Conservation (phyloP, 1,140 invertebrate species). For the Psilanteris sp. region DNA sequence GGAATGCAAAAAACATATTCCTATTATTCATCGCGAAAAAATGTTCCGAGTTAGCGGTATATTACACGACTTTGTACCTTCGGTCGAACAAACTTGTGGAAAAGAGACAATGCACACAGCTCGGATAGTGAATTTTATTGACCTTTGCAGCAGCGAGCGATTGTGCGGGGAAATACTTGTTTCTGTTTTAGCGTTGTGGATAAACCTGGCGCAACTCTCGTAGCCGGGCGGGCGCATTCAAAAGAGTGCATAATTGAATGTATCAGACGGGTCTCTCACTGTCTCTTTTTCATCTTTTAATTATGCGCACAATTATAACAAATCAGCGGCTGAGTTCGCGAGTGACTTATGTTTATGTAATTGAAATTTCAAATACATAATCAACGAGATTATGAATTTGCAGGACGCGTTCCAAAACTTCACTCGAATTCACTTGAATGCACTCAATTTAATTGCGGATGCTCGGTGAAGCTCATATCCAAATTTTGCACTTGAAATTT, state of each 20-base stretch:
- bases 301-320: slow-evolving; percentile 32
- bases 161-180: slow-evolving; percentile 29
- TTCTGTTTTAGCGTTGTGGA: slow-evolving; percentile 29
- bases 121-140: slow-evolving; percentile 46
- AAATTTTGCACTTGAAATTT: slow-evolving; percentile 51
- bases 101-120: slow-evolving; percentile 23
- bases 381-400: slow-evolving; percentile 54
- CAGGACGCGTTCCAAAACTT: slow-evolving; percentile 50
- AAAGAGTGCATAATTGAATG: slow-evolving; percentile 54
- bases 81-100: slow-evolving; percentile 35
- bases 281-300: slow-evolving; percentile 18
- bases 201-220: slow-evolving; percentile 23
- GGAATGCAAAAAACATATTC: slow-evolving; percentile 14
- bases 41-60: slow-evolving; percentile 23
- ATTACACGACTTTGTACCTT: slow-evolving; percentile 35
- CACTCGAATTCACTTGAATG: slow-evolving; percentile 48
- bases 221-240: slow-evolving; percentile 18
- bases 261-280: slow-evolving; percentile 2
- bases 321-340: slow-evolving; percentile 19
- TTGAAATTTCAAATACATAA: slow-evolving; percentile 49
- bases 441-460: slow-evolving; percentile 58
- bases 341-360: slow-evolving; percentile 53
- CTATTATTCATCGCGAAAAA: slow-evolving; percentile 34
- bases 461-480: slow-evolving; percentile 36
- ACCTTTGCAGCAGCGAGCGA: slow-evolving; percentile 23